phyloP scores from a whole-genome alignment of 2,888 invertebrate genomes.

The Drosophila antonietae region DNA sequence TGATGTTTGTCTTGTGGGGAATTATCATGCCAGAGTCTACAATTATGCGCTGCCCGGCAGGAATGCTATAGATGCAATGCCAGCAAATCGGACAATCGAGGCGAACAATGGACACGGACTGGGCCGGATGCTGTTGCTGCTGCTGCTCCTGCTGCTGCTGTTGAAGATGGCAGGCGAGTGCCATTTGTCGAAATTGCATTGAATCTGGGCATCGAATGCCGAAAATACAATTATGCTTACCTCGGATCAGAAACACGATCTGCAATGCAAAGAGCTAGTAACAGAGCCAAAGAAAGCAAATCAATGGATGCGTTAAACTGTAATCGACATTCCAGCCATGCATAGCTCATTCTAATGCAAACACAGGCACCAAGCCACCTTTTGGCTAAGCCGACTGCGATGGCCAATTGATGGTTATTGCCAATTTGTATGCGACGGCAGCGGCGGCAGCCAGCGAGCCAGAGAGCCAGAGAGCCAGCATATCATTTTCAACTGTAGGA shows the following conservation, averaged over 20 bases:
- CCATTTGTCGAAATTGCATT: slow-evolving; percentile 72
- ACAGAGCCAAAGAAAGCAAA: slow-evolving; percentile 53
- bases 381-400: slow-evolving; percentile 45
- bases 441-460: slow-evolving; percentile 1
- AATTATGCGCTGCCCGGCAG: slow-evolving; percentile 62
- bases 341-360: slow-evolving; percentile 78
- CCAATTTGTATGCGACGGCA: slow-evolving; percentile 72
- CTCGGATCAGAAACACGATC: slow-evolving; percentile 67
- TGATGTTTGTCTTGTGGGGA: slow-evolving; percentile 43
- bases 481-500: slow-evolving; percentile 67
- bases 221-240: slow-evolving; percentile 74
- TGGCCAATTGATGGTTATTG: slow-evolving; percentile 79
- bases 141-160: slow-evolving; percentile 25
- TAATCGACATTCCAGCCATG: slow-evolving; percentile 71
- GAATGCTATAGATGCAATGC: slow-evolving; percentile 62
- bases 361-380: slow-evolving; percentile 39
- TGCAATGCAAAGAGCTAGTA: slow-evolving; percentile 35
- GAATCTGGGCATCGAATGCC: slow-evolving; percentile 58
- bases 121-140: slow-evolving; percentile 28
- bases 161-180: slow-evolving; percentile 44
- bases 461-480: slow-evolving; percentile 53
- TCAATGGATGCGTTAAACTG: slow-evolving; percentile 63
- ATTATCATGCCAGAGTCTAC: slow-evolving; percentile 71
- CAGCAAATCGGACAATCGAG: slow-evolving; percentile 25
- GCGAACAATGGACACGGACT: slow-evolving; percentile 50